Conservation (phyloP, 2,888 invertebrate genomes). For the Trileptium ribeirensis region DNA sequence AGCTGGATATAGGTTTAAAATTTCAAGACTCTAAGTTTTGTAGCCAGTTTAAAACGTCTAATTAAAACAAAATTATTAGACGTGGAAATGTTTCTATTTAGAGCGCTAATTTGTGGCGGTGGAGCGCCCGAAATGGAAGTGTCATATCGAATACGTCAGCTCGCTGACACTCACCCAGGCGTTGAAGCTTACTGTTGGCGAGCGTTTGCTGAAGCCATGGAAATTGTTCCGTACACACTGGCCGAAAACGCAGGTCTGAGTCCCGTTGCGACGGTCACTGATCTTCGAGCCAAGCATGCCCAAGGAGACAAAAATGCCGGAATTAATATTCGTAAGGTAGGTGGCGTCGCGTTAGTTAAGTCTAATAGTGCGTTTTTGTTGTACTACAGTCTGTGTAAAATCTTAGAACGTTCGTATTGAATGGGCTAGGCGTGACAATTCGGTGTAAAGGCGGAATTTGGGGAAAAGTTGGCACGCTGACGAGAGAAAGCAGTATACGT, state of each 20-base stretch:
- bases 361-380: no score
- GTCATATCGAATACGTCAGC: slow-evolving; percentile 70
- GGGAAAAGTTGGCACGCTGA: no score
- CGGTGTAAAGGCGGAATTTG: no score
- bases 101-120: slow-evolving; percentile 84
- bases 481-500: no score
- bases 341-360: no score
- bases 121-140: slow-evolving; percentile 96
- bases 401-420: no score
- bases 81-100: slow-evolving; percentile 43
- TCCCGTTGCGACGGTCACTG: slow-evolving; percentile 90
- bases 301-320: slow-evolving; percentile 76
- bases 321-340: slow-evolving; percentile 76
- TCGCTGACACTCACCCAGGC: slow-evolving; percentile 75
- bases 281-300: slow-evolving; percentile 85
- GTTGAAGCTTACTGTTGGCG: slow-evolving; percentile 90
- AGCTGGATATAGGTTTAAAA: slow-evolving; percentile 5
- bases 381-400: no score
- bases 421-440: no score
- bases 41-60: no score
- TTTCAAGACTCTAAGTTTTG: no score
- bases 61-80: no score
- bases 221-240: slow-evolving; percentile 81
- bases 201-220: slow-evolving; percentile 89
- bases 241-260: slow-evolving; percentile 79